A percentile compares a stretch with the other conserved stretches of the same genome.
Conservation (phyloP, 2,797 vertebrate genomes). For the Morelia viridis region DNA sequence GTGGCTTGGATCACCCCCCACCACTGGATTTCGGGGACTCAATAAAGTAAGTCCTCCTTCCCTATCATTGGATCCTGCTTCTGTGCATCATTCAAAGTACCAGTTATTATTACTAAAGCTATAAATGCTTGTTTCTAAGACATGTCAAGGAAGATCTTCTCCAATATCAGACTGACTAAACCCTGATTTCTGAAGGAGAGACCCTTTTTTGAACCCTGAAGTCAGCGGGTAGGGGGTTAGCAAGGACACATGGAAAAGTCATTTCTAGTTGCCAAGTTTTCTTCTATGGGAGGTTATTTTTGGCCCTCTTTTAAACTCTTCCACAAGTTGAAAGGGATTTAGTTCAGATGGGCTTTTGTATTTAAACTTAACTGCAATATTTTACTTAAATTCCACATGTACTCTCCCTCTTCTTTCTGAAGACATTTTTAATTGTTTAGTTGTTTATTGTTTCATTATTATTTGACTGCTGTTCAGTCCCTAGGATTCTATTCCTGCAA, state of each 20-base stretch:
- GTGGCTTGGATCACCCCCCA: too few relatives aligned
- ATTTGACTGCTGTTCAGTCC: neutral
- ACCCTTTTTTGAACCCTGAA: neutral
- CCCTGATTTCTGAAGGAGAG: too few relatives aligned
- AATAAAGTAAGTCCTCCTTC: too few relatives aligned
- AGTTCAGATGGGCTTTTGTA: neutral
- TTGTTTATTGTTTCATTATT: neutral
- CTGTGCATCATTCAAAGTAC: neutral
- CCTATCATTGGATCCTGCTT: too few relatives aligned
- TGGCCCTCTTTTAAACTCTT: neutral
- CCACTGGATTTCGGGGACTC: too few relatives aligned
- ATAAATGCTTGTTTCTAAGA: too few relatives aligned
- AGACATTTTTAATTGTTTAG: neutral
- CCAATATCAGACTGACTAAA: too few relatives aligned
- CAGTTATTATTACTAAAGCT: neutral
- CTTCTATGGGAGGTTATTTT: neutral
- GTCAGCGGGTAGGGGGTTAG: neutral
- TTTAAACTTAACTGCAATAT: neutral
- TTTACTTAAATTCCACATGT: neutral
- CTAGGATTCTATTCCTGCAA: neutral
- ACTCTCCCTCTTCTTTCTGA: neutral
- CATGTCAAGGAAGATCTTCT: too few relatives aligned
- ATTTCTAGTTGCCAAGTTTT: neutral
- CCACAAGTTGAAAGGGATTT: neutral
- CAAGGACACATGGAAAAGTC: neutral